Conservation (phyloP, 1,140 invertebrate species). For the Hypothenemus hampei region DNA sequence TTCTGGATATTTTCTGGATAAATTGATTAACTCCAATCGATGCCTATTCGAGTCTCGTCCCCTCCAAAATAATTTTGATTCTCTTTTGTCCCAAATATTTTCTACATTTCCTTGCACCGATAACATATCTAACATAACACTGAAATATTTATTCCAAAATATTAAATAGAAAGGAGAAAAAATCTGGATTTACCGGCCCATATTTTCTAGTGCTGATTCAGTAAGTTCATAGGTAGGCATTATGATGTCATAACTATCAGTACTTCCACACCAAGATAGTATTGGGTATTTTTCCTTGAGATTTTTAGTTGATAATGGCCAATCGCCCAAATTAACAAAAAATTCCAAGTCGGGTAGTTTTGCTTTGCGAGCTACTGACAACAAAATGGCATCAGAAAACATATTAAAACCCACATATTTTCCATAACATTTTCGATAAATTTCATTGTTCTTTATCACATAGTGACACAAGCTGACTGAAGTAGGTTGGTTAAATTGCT, state of each 20-base stretch:
- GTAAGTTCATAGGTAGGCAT: conserved; percentile 95
- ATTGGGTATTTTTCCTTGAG: conserved; percentile 64
- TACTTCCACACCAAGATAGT: conserved; percentile 94
- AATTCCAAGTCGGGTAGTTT: conserved; percentile 83
- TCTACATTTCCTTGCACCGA: conserved; percentile 79
- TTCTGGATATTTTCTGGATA: conserved; percentile 71
- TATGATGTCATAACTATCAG: conserved; percentile 79
- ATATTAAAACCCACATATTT: conserved; percentile 95
- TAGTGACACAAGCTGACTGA: conserved; percentile 89
- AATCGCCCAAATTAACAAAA: conserved; percentile 92
- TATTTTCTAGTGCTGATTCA: conserved; percentile 83
- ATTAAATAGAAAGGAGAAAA: neutral
- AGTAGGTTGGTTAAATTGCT: conserved; percentile 58
- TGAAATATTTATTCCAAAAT: no score
- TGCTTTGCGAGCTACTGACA: conserved; percentile 81
- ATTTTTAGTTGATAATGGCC: conserved; percentile 69
- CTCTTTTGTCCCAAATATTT: conserved; percentile 69
- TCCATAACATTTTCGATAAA: conserved; percentile 87
- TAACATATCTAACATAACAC: conserved; percentile 83
- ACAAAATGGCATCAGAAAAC: conserved; percentile 85
- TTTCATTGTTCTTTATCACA: conserved; percentile 75
- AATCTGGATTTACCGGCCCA: conserved; percentile 77
- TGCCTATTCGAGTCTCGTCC: conserved; percentile 84
- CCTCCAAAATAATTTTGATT: conserved; percentile 80
- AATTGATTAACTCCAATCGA: conserved; percentile 76